Evolutionary conservation across 2,797 vertebrate species (phyloP).

Genomic region (Craterocephalus amniculus): DNA sequence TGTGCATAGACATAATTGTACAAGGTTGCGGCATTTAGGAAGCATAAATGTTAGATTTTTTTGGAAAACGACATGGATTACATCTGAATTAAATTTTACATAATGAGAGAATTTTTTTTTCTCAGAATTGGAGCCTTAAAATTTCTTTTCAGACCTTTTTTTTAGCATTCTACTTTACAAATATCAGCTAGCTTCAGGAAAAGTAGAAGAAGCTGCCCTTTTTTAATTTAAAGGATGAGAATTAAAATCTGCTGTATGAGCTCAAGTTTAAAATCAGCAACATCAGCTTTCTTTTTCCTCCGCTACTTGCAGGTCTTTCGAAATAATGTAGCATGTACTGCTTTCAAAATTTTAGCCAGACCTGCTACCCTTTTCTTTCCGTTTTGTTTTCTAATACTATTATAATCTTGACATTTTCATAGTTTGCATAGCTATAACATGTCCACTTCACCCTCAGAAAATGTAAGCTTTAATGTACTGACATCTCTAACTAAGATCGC

Average conservation of each 20-base stretch:
- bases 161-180: conserved; percentile 72
- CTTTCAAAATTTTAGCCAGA: conserved; percentile 79
- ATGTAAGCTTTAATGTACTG: conserved; percentile 93
- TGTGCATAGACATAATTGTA: conserved; percentile 77
- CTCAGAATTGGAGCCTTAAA: conserved; percentile 76
- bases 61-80: conserved; percentile 76
- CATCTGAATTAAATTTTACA: conserved; percentile 50
- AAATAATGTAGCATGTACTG: conserved; percentile 82
- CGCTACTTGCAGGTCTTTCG: conserved; percentile 72
- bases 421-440: conserved; percentile 77
- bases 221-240: conserved; percentile 65
- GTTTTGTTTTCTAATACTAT: conserved; percentile 75
- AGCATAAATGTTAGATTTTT: conserved; percentile 69
- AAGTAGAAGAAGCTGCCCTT: conserved; percentile 40
- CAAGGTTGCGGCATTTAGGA: conserved; percentile 73
- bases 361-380: conserved; percentile 52
- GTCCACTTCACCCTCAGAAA: conserved; percentile 80
- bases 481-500: conserved; percentile 89
- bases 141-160: conserved; percentile 67
- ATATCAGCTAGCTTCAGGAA: conserved; percentile 77
- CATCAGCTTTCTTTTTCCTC: conserved; percentile 62
- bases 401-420: conserved; percentile 68
- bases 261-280: conserved; percentile 63
- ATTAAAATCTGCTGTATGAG: conserved; percentile 51
- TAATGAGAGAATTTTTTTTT: conserved; percentile 40